Conservation (phyloP, 2,888 invertebrate genomes). For the Machimus atricapillus region DNA sequence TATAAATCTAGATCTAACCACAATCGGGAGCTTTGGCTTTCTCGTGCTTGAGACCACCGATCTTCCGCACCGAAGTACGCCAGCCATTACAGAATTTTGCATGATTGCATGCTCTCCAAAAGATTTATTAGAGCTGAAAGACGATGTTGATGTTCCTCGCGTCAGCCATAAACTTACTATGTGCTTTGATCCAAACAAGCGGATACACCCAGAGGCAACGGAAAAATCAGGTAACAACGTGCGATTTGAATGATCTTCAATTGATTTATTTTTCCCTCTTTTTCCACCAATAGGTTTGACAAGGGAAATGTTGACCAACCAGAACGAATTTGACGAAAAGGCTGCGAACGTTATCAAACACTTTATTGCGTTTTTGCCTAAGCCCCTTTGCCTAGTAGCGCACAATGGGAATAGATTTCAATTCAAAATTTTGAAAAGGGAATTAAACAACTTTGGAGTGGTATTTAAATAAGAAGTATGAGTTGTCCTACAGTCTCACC, state of each 20-base stretch:
- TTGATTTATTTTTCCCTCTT: too few relatives aligned
- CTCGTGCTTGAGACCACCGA: conserved; percentile 77
- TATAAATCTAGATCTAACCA: too few relatives aligned
- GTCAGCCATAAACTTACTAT: conserved; percentile 75
- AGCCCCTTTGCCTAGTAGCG: conserved; percentile 80
- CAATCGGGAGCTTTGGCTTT: conserved; percentile 66
- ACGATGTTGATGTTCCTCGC: conserved; percentile 65
- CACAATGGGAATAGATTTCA: conserved; percentile 83
- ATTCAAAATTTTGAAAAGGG: conserved; percentile 75
- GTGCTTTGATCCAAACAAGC: conserved; percentile 72
- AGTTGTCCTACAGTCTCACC: conserved; percentile 35
- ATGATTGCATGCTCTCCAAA: conserved; percentile 69
- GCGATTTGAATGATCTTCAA: neutral
- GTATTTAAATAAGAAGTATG: conserved; percentile 49
- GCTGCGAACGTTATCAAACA: conserved; percentile 67
- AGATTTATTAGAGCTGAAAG: conserved; percentile 59
- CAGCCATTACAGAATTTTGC: conserved; percentile 75
- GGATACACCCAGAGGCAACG: conserved; percentile 52
- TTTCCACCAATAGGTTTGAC: too few relatives aligned
- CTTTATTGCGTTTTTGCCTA: conserved; percentile 70
- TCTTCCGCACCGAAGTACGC: conserved; percentile 66
- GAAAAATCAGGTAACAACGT: conserved; percentile 61
- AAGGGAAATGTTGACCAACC: conserved; percentile 52
- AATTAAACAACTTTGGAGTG: conserved; percentile 65
- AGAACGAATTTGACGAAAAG: conserved; percentile 67